Base-by-base conservation (phyloP, 1,140 invertebrate genomes). In the Cotesia chilonis region DNA sequence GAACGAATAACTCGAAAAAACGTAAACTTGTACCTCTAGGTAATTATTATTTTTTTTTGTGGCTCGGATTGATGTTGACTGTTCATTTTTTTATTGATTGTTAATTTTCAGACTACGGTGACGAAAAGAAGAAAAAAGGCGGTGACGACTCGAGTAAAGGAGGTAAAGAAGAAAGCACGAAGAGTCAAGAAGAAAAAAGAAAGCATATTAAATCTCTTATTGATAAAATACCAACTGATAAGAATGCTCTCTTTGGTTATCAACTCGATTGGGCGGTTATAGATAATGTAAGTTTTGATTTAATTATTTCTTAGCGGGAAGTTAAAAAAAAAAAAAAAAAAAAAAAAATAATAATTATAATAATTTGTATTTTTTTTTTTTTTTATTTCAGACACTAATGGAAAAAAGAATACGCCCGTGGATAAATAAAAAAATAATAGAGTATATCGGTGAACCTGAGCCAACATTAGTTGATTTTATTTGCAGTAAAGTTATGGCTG, bases 341-440 rank as follows among this genome's bases (percentile, higher is more conserved):
- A 2, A 28, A 28, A 28, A 28, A 0, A 28, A 28, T 28, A 14
- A 28, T 28, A 3, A 47, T 47, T 10, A 2, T 47, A 47, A 47
- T 6, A 0, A 47, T 10, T 47, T 2, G 10, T 47, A 47, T 41
- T 41, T 28, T 28, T 28, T 28, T 28, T 28, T 14, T 14, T 14
- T 1, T 5, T 5, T 47, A 10, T 47, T 47, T 6, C 0, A 93
- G 91, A 86, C 87, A 78, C 87, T 99, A 76, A 98, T 99, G 95
- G 96, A 99, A 85, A 96, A 95, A 82, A 92, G 97, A 83, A 98
- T 99, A 85, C 92, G 96, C 78, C 98, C 98, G 63, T 99, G 98
- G 98, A 97, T 99, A 71, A 98, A 98, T 87, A 99, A 99, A 87
- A 99, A 99, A 88, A 99, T 99, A 74, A 94, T 98, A 74, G 97